Conservation (phyloP, 2,888 invertebrate species). For the Hirtodrosophila alboralis region DNA sequence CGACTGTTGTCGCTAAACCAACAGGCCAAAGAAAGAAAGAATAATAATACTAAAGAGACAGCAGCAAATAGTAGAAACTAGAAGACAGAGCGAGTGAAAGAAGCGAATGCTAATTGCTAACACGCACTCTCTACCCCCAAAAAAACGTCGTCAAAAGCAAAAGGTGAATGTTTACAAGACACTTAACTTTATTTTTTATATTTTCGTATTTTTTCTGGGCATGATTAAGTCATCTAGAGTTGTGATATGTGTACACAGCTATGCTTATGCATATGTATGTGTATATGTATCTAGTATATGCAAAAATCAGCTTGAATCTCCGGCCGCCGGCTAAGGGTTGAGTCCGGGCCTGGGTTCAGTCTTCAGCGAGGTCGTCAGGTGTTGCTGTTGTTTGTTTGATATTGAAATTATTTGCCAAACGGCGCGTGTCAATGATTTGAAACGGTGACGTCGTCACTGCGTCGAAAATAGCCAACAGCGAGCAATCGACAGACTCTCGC, state of each 20-base stretch:
- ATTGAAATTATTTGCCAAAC: no score
- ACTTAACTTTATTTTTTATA: slow-evolving; percentile 30
- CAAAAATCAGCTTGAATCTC: slow-evolving; percentile 52
- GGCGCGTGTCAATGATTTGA: slow-evolving; percentile 54
- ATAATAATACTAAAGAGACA: no score
- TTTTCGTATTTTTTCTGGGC: neutral
- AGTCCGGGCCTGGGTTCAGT: slow-evolving; percentile 40
- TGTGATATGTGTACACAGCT: no score
- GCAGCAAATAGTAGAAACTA: slow-evolving; percentile 24
- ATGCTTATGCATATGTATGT: no score
- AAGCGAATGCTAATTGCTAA: slow-evolving; percentile 69
- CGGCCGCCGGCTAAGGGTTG: neutral
- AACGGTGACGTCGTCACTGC: slow-evolving; percentile 66
- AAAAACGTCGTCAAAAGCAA: slow-evolving; percentile 74
- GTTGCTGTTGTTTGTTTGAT: no score
- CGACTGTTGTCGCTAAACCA: slow-evolving; percentile 69
- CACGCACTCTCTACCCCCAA: slow-evolving; percentile 44
- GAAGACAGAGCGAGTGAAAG: slow-evolving; percentile 31
- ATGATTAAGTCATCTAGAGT: slow-evolving; percentile 76
- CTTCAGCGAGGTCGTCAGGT: slow-evolving; percentile 70
- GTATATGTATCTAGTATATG: no score
- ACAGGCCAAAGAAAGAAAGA: slow-evolving; percentile 16
- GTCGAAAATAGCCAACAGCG: no score
- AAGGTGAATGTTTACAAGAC: slow-evolving; percentile 67
- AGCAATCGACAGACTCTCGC: slow-evolving; percentile 42